phyloP scores from a whole-genome alignment of 2,888 invertebrate genomes.

The Lepas anatifera region DNA sequence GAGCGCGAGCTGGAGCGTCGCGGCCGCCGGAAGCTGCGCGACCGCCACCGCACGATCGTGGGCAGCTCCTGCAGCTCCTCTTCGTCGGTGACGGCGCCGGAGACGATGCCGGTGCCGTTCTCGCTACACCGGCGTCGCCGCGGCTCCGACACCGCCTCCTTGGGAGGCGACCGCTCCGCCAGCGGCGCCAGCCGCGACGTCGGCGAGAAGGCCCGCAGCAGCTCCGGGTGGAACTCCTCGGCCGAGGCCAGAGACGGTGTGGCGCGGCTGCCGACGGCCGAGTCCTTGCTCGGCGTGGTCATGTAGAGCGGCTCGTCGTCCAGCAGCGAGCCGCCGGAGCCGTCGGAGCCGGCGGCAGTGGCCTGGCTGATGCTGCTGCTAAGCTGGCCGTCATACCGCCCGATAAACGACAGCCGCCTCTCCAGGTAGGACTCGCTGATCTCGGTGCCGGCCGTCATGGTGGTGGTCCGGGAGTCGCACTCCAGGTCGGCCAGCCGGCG shows the following conservation, averaged over 20 bases:
- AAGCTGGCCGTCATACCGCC: background rate
- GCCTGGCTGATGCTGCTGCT: background rate
- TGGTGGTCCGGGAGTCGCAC: background rate
- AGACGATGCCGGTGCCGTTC: too few species aligned
- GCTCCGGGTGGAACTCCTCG: conserved; percentile 5
- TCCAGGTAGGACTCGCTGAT: background rate
- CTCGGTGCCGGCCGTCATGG: background rate
- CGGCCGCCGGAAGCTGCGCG: conserved; percentile 4
- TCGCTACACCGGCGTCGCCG: too few species aligned
- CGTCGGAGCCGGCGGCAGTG: background rate
- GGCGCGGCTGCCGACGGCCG: conserved; percentile 4
- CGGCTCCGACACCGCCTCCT: background rate
- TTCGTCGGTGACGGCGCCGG: too few species aligned
- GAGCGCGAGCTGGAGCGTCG: background rate
- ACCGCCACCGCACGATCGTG: background rate
- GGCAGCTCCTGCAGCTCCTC: background rate
- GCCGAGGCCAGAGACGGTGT: conserved; percentile 1
- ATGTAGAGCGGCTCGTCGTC: background rate
- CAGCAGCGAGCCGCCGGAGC: background rate
- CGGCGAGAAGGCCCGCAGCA: background rate
- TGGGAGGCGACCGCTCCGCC: background rate
- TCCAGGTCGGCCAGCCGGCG: background rate
- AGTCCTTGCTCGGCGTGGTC: conserved; percentile 7
- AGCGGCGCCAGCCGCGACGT: conserved; percentile 4
- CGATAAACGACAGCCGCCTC: background rate